Conservation (phyloP, 2,113 vertebrate species). For the Grammomys surdaster region DNA sequence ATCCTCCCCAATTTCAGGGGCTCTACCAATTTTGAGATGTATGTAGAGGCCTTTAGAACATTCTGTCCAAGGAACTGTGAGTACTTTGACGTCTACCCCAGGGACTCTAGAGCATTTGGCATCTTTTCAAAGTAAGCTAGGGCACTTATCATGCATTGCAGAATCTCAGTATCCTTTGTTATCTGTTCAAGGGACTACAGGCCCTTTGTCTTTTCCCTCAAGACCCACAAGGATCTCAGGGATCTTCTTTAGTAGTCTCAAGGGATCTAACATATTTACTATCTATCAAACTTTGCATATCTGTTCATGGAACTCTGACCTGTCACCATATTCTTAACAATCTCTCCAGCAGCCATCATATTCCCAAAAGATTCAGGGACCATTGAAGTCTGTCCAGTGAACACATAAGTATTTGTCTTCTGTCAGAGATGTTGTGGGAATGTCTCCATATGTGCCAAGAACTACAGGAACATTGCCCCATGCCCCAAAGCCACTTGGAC, state of each 20-base stretch:
- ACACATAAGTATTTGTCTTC: not conserved
- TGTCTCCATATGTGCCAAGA: not conserved
- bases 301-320: not conserved
- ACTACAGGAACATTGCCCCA: not conserved
- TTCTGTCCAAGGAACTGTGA: not conserved
- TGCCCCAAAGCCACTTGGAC: not conserved
- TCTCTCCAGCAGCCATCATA: not conserved
- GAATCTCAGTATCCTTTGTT: not conserved
- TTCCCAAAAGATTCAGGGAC: not conserved
- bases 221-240: too few species aligned
- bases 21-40: not conserved
- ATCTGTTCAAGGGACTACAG: too few species aligned
- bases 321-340: not conserved
- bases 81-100: not conserved
- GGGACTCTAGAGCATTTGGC: not conserved
- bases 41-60: not conserved
- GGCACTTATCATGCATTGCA: not conserved
- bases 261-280: not conserved
- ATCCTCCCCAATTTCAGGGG: not conserved
- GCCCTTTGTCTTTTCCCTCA: not conserved
- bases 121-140: not conserved
- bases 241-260: not conserved
- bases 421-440: not conserved
- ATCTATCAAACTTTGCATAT: not conserved
- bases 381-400: rapidly evolving